Base-by-base conservation (phyloP, 2,888 invertebrate species). In the Tetragnatha montana region DNA sequence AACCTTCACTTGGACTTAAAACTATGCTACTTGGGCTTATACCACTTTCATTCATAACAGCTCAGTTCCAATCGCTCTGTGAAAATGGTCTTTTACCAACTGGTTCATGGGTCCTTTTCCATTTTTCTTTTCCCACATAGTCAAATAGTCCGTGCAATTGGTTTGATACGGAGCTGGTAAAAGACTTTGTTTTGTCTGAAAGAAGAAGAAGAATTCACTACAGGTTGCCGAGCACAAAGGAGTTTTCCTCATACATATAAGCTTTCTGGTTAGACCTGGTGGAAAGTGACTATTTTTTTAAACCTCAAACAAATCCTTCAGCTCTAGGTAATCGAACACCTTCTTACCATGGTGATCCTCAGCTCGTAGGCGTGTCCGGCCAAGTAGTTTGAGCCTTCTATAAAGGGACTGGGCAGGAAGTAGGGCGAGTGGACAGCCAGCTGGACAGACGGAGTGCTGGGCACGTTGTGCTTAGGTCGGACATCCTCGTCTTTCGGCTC, bases 351-450 rank as follows among this genome's bases (percentile, higher is more conserved):
- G 21, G 51, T 80, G 0, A 88, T n/a, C 1, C 79, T 69, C 17
- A 88, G 8, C 12, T 88, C 88, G 49, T 83, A 88, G 1, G 88
- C 83, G 49, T 69, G 71, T 8, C 88, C 88, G 49, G 47, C 79
- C 8, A 88, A 17, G n/a, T 73, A 88, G 68, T 79, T 83, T n/a
- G n/a, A 19, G 8, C 88, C 88, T 12, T 83, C 79, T 10, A 83
- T 3, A 19, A 49, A 88, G 8, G 88, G 88, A 50, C 89, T 89
- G 22, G 89, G 89, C 14, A 89, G 70, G 21, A 49, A 74, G 19
- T 89, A 89, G 3, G 89, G 89, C 17, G 89, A 89, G 50, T 89
- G 89, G 1, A 89, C 81, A 6, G 84, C 89, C 7, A 89, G 75
- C 22, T 89, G 89, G 14, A 89, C 21, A 4, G 79, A 22, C 1